phyloP scores from a whole-genome alignment of 2,888 invertebrate genomes.

The Phrixothrix hirtus region DNA sequence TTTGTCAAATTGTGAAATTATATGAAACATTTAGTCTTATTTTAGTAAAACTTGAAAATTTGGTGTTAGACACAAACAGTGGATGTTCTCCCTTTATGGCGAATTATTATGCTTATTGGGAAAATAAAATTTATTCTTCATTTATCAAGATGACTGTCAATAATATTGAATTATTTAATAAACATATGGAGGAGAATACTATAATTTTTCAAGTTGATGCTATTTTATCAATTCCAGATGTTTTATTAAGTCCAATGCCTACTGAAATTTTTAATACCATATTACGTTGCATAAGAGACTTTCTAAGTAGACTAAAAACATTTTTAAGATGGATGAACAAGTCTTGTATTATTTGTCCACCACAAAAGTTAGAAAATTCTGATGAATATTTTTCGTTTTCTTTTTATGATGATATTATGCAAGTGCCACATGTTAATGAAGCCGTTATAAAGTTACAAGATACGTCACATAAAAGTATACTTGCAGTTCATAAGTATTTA shows the following conservation, averaged over 20 bases:
- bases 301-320: conserved; percentile 71
- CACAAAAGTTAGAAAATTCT: conserved; percentile 63
- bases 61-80: conserved; percentile 78
- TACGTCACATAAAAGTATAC: conserved; percentile 66
- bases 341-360: conserved; percentile 74
- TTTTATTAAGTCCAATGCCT: conserved; percentile 74
- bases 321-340: conserved; percentile 87
- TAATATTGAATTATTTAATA: conserved; percentile 73
- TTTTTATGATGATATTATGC: conserved; percentile 78
- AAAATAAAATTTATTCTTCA: conserved; percentile 73
- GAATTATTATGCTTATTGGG: conserved; percentile 81
- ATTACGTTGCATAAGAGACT: conserved; percentile 73
- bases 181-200: conserved; percentile 59
- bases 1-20: conserved; percentile 69
- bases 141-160: conserved; percentile 68
- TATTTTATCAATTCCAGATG: conserved; percentile 72
- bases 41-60: conserved; percentile 81
- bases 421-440: conserved; percentile 71
- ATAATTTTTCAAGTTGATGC: conserved; percentile 80
- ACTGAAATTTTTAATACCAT: conserved; percentile 79
- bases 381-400: conserved; percentile 70
- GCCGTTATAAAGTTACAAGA: conserved; percentile 69
- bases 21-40: conserved; percentile 82
- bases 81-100: conserved; percentile 75
- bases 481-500: conserved; percentile 66